Conservation (phyloP, 23 tunicate genomes). For the Trididemnum miniatum region DNA sequence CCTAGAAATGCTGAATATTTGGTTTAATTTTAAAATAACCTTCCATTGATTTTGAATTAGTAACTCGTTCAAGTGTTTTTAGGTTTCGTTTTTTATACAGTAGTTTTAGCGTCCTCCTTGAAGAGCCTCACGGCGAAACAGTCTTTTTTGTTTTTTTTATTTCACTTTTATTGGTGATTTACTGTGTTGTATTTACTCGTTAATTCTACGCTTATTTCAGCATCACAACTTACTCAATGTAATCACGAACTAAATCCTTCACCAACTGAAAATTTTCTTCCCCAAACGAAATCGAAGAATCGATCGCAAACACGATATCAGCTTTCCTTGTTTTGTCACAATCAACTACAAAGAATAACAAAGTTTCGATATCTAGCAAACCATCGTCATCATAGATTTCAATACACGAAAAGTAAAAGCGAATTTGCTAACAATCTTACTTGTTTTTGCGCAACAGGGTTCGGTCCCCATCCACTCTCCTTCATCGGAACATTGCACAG, state of each 20-base stretch:
- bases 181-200: no score
- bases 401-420: background rate
- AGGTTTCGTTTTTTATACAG: no score
- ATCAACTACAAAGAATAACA: background rate
- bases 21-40: no score
- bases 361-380: background rate
- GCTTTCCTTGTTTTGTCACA: background rate
- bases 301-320: background rate
- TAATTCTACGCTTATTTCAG: no score
- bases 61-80: no score
- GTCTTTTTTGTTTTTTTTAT: no score
- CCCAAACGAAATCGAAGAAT: background rate
- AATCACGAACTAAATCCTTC: background rate
- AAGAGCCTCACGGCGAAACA: no score
- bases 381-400: background rate
- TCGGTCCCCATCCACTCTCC: background rate
- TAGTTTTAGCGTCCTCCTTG: no score
- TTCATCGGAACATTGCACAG: background rate
- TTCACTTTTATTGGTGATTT: no score
- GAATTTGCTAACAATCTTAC: background rate
- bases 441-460: background rate
- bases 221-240: background rate
- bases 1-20: no score
- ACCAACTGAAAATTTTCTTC: background rate
- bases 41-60: no score